Evolutionary conservation across 1,140 invertebrate species (phyloP).

Genomic region (Galendromus occidentalis): DNA sequence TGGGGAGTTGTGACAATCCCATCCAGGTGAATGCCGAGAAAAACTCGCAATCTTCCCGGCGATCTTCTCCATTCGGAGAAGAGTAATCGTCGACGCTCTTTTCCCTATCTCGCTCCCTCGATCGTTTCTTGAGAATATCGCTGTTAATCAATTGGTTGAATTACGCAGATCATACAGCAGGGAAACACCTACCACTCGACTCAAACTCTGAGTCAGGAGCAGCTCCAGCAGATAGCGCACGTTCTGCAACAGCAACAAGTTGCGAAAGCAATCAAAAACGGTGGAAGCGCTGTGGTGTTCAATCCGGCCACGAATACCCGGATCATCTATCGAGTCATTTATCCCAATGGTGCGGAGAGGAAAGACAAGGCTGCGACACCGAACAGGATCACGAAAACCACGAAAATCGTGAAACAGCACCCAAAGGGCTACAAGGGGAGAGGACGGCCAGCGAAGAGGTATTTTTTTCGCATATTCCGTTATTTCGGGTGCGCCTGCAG

Average conservation of each 20-base stretch:
- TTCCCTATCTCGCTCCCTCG: no score
- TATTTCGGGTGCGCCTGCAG: no score
- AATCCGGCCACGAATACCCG: conserved; percentile 36
- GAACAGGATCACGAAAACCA: background rate
- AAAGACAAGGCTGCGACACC: background rate
- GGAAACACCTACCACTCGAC: conserved; percentile 36
- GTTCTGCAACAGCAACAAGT: conserved; percentile 35
- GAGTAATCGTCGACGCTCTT: no score
- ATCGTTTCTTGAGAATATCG: no score
- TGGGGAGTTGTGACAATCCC: conserved; percentile 40
- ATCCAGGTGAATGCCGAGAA: conserved; percentile 24
- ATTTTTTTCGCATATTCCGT: background rate
- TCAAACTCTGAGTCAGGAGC: conserved; percentile 36
- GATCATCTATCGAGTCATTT: conserved; percentile 37
- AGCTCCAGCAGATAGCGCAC: conserved; percentile 40
- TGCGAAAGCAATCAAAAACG: conserved; percentile 26
- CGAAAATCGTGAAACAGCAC: background rate
- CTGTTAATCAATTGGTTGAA: no score
- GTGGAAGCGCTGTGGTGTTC: conserved; percentile 32
- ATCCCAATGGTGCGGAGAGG: conserved; percentile 27
- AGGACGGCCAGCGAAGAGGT: background rate
- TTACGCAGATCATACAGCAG: conserved; percentile 37
- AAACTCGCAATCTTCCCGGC: background rate
- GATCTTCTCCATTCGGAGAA: no score
- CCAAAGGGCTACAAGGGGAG: conserved; percentile 3